Percentiles rank a stretch among this genome's conserved stretches.
Evolutionary conservation across 2,888 invertebrate genomes (phyloP).

Genomic region (Ischnus inquisitorius): DNA sequence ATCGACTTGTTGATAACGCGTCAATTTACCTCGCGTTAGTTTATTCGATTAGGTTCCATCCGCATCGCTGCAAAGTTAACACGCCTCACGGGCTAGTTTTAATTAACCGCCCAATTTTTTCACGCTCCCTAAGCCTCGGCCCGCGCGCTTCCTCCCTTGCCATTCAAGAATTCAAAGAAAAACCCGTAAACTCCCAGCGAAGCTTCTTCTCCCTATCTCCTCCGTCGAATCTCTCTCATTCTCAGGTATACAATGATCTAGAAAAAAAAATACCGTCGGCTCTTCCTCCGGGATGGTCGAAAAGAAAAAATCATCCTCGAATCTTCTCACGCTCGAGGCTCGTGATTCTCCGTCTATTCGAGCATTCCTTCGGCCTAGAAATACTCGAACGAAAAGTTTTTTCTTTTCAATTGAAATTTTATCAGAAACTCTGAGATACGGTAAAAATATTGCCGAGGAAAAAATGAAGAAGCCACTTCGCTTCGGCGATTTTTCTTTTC

Average conservation of each 20-base stretch:
- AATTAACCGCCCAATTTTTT: constrained; percentile 56
- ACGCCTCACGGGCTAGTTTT: not conserved
- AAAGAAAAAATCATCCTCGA: not conserved
- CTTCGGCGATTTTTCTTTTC: not conserved
- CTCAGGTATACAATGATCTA: constrained; percentile 23
- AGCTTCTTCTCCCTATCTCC: constrained; percentile 46
- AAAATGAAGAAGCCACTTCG: too few relatives aligned
- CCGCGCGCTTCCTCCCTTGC: constrained; percentile 23
- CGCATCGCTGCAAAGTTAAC: too few relatives aligned
- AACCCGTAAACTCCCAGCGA: constrained; percentile 39
- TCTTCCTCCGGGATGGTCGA: not conserved
- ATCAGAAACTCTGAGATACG: not conserved
- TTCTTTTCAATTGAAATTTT: not conserved
- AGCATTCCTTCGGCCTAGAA: constrained; percentile 16
- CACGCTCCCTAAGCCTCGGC: constrained; percentile 55
- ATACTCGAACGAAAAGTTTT: not conserved
- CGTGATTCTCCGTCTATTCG: not conserved
- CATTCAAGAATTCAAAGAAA: constrained; percentile 45
- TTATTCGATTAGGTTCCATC: not conserved
- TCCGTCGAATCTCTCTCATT: constrained; percentile 64
- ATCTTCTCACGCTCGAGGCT: constrained; percentile 55
- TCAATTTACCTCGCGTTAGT: constrained; percentile 1
- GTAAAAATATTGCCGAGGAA: too few relatives aligned
- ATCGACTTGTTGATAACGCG: too few relatives aligned
- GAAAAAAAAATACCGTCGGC: constrained; percentile 16